A percentile compares a stretch with the other conserved stretches of the same genome.
phyloP scores from a whole-genome alignment of 1,140 invertebrate species.

The Chlorops oryzae region DNA sequence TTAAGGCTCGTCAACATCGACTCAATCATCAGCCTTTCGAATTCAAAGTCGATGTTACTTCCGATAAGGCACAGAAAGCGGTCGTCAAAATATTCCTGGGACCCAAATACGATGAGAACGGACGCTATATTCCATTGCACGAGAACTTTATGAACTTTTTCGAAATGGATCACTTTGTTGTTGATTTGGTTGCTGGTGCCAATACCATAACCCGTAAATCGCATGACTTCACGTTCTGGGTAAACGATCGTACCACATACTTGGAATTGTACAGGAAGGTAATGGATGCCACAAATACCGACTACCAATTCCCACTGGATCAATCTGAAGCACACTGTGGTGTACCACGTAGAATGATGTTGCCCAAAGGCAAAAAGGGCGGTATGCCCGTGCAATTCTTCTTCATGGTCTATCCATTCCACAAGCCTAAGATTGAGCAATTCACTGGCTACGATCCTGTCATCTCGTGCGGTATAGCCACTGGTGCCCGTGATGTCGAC shows the following conservation, averaged over 20 bases:
- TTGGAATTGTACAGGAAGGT: slow-evolving; percentile 40
- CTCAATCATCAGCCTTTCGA: slow-evolving; percentile 64
- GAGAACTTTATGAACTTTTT: slow-evolving; percentile 45
- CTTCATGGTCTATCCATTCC: slow-evolving; percentile 57
- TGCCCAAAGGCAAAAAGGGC: slow-evolving; percentile 61
- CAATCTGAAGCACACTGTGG: slow-evolving; percentile 52
- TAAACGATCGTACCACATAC: slow-evolving; percentile 41
- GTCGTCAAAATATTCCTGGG: slow-evolving; percentile 56
- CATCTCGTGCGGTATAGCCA: slow-evolving; percentile 44
- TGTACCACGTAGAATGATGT: slow-evolving; percentile 58
- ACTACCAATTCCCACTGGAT: slow-evolving; percentile 50
- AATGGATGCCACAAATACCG: slow-evolving; percentile 46
- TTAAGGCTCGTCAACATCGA: slow-evolving; percentile 50
- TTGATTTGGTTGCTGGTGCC: slow-evolving; percentile 30
- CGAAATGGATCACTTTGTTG: slow-evolving; percentile 42
- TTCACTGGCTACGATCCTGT: slow-evolving; percentile 35
- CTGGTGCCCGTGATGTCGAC: slow-evolving; percentile 48
- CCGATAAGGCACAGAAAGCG: slow-evolving; percentile 50
- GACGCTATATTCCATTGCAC: slow-evolving; percentile 36
- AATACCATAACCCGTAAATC: slow-evolving; percentile 38
- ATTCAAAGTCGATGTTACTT: slow-evolving; percentile 51
- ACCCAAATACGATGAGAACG: slow-evolving; percentile 54
- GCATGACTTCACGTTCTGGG: slow-evolving; percentile 36
- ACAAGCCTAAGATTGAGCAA: slow-evolving; percentile 33
- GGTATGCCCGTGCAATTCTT: slow-evolving; percentile 61